These are phyloP conservation scores for Minunthozetes semirufus DNA, from an alignment of 2,888 invertebrate genomes.

Conservation along the genomic window DNA sequence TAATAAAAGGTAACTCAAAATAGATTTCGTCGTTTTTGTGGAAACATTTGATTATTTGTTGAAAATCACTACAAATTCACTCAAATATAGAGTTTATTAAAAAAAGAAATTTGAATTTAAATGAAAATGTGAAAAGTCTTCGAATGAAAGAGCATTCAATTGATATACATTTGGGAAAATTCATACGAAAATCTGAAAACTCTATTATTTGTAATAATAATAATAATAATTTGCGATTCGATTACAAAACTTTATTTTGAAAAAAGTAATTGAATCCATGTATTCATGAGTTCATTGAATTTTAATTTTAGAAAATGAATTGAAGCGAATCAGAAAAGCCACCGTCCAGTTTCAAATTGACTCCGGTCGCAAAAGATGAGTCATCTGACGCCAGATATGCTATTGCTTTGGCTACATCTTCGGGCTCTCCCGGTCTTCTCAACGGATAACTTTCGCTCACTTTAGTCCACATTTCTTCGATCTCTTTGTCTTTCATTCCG, in stretches of 20 bases:
- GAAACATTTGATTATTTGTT: too few relatives aligned
- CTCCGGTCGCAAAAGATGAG: constrained; percentile 30
- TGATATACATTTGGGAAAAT: constrained; percentile 8
- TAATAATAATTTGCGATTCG: constrained; percentile 13
- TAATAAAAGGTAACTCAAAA: too few relatives aligned
- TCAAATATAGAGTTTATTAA: too few relatives aligned
- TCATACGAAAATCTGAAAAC: neutral
- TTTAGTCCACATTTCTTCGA: constrained; percentile 4
- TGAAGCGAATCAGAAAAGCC: constrained; percentile 25
- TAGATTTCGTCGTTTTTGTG: too few relatives aligned
- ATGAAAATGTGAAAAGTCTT: too few relatives aligned
- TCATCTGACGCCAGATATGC: constrained; percentile 29
- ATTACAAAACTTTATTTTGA: constrained; percentile 2
- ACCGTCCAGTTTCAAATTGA: constrained; percentile 18
- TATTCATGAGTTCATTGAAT: neutral
- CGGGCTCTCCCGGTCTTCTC: constrained; percentile 30
- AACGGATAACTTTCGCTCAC: constrained; percentile 18
- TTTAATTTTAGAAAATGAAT: constrained; percentile 7
- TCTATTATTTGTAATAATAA: neutral
- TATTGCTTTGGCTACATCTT: constrained; percentile 32
- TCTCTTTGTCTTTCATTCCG: constrained; percentile 8
- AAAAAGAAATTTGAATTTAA: too few relatives aligned
- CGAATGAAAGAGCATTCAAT: neutral
- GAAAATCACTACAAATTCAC: too few relatives aligned
- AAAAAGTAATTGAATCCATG: constrained; percentile 12